Evolutionary conservation across 2,113 vertebrate genomes (phyloP).

Genomic region (Aleadryas rufinucha): DNA sequence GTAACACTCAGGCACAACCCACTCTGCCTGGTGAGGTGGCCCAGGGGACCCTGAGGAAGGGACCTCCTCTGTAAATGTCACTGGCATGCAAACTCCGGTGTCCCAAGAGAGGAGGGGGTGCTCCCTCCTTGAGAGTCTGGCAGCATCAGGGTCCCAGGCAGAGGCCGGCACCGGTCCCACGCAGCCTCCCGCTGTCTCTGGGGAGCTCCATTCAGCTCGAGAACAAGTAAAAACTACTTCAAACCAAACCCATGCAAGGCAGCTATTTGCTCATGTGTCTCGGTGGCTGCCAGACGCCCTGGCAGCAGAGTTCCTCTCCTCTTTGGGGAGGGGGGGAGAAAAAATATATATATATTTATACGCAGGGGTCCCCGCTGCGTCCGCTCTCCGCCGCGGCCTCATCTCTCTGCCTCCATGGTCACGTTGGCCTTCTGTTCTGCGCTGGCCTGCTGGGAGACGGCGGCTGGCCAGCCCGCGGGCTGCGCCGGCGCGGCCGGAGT

Average conservation of each 20-base stretch:
- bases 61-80: background rate
- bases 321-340: background rate
- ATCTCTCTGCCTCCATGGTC: constrained; percentile 97
- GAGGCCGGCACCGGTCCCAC: constrained; percentile 12
- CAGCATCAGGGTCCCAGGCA: background rate
- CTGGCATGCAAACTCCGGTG: constrained; percentile 47
- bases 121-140: background rate
- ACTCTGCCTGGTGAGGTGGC: background rate
- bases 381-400: constrained; percentile 69
- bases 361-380: constrained; percentile 49
- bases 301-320: constrained; percentile 58
- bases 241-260: constrained; percentile 69
- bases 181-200: constrained; percentile 49
- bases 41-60: background rate
- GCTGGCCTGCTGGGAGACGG: constrained; percentile 78
- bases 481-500: constrained; percentile 83
- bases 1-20: background rate
- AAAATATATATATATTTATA: constrained; percentile 21
- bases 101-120: background rate
- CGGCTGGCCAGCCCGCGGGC: constrained; percentile 82
- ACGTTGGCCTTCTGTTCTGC: constrained; percentile 89
- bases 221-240: constrained; percentile 63
- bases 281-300: background rate
- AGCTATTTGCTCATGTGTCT: constrained; percentile 49
- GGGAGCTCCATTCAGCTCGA: constrained; percentile 56